phyloP scores from a whole-genome alignment of 2,797 vertebrate species.

The Ficedula albicollis region DNA sequence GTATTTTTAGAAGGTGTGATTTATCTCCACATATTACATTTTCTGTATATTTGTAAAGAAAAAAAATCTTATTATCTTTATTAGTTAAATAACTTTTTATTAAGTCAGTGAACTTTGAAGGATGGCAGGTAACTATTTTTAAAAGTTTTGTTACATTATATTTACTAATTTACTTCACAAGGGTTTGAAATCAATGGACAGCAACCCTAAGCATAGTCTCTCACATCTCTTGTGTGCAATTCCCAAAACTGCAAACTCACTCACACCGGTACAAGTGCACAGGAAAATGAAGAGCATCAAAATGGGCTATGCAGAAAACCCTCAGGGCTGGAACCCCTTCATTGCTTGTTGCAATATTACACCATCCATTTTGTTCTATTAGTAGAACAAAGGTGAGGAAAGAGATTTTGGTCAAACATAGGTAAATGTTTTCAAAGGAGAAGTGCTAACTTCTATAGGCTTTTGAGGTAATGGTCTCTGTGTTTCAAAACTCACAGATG shows the following conservation, averaged over 20 bases:
- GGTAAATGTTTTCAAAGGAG: background rate
- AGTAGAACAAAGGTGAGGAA: background rate
- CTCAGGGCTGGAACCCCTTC: background rate
- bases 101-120: background rate
- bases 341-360: background rate
- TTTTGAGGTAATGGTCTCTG: background rate
- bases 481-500: background rate
- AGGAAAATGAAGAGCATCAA: background rate
- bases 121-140: background rate
- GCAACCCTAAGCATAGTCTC: background rate
- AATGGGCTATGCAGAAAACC: background rate
- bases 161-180: background rate
- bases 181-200: background rate
- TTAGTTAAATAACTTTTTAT: background rate
- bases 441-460: background rate
- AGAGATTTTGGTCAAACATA: background rate
- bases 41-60: background rate
- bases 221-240: background rate
- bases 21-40: background rate
- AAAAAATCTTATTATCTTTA: background rate
- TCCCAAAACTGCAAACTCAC: background rate
- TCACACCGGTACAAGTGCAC: background rate
- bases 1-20: background rate
- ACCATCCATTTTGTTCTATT: background rate
- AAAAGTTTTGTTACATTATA: background rate